Evolutionary conservation across 2,888 invertebrate genomes (phyloP).

Genomic region (Netelia melanura): DNA sequence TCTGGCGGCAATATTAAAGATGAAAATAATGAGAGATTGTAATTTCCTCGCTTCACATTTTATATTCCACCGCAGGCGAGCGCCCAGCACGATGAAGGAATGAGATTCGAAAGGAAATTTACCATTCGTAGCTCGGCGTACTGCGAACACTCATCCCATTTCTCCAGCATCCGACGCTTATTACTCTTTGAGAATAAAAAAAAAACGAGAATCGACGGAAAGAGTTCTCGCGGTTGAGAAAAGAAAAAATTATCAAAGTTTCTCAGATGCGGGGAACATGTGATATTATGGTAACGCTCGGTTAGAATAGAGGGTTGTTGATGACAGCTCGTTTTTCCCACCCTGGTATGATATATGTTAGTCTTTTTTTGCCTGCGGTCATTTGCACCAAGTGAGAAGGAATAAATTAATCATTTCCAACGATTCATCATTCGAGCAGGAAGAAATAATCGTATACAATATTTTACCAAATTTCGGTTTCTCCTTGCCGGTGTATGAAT

Average conservation of each 20-base stretch:
- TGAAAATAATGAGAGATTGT: conserved; percentile 67
- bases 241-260: neutral
- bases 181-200: neutral
- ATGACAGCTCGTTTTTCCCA: conserved; percentile 17
- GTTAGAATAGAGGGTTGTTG: conserved; percentile 29
- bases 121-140: conserved; percentile 15
- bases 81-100: conserved; percentile 20
- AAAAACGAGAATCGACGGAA: neutral
- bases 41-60: conserved; percentile 52
- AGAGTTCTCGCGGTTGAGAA: neutral
- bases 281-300: conserved; percentile 9
- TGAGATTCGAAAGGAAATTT: conserved; percentile 45
- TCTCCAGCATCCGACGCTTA: conserved; percentile 1
- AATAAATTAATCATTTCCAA: conserved; percentile 23
- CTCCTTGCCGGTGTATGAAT: neutral
- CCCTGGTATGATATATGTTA: conserved; percentile 17
- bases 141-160: conserved; percentile 9
- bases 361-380: neutral
- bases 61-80: conserved; percentile 30
- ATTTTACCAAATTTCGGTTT: conserved; percentile 9
- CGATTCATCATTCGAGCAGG: neutral
- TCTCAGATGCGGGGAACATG: neutral
- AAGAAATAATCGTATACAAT: neutral
- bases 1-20: conserved; percentile 58
- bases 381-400: neutral